Percentiles rank a stretch among this genome's conserved stretches.
phyloP scores from a whole-genome alignment of 2,797 vertebrate species.

The Sebastes matsubarae region DNA sequence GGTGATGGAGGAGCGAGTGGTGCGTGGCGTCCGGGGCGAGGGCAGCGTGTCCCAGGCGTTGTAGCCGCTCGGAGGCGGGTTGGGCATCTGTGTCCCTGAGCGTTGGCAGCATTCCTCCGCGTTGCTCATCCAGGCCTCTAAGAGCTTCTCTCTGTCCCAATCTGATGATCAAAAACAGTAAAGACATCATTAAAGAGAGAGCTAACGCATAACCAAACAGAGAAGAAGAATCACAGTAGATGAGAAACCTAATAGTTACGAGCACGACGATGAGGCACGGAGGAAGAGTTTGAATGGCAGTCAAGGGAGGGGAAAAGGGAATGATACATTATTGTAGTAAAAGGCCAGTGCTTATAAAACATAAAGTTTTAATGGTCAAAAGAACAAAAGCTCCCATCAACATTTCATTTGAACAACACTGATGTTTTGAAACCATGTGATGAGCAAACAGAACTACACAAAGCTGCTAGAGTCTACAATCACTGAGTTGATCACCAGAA shows the following conservation, averaged over 20 bases:
- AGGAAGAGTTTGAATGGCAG: not conserved
- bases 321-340: not conserved
- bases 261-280: not conserved
- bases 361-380: not conserved
- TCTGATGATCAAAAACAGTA: conserved; percentile 76
- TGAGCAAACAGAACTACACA: not conserved
- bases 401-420: not conserved
- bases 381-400: not conserved
- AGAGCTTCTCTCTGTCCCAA: conserved; percentile 98
- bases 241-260: not conserved
- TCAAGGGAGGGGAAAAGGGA: not conserved
- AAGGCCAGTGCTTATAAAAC: not conserved
- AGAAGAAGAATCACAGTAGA: not conserved
- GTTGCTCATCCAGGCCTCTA: conserved; percentile 98
- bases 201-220: not conserved
- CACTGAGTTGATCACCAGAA: not conserved
- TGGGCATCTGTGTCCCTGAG: conserved; percentile 97
- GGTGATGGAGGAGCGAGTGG: conserved; percentile 91
- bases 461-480: not conserved
- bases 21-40: conserved; percentile 93
- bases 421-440: not conserved
- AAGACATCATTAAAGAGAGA: not conserved
- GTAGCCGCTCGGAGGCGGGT: conserved; percentile 93
- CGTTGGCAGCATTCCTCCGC: conserved; percentile 97
- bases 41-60: conserved; percentile 98